Percentiles rank a stretch among this genome's conserved stretches.
These are phyloP conservation scores for Oreochromis niloticus DNA, from an alignment of 2,113 vertebrate genomes.

Conservation along the genomic window DNA sequence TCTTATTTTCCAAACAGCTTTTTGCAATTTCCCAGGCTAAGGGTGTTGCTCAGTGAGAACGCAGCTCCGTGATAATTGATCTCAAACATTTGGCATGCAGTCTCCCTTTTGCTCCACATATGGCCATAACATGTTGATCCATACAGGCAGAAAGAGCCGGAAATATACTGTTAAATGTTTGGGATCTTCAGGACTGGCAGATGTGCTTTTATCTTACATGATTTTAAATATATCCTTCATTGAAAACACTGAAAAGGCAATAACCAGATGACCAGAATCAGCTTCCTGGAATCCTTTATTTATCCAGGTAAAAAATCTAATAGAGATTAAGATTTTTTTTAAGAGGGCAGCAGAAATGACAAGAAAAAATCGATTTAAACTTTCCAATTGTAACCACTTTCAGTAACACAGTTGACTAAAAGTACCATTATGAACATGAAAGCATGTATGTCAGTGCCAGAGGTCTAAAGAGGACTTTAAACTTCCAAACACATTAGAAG, in stretches of 20 bases:
- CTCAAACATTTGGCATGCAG: conserved; percentile 52
- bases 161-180: conserved; percentile 43
- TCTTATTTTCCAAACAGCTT: conserved; percentile 38
- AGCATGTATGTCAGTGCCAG: background rate
- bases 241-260: background rate
- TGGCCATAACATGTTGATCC: conserved; percentile 46
- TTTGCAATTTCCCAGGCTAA: conserved; percentile 35
- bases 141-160: conserved; percentile 19
- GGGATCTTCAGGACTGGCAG: background rate
- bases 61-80: conserved; percentile 49
- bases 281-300: background rate
- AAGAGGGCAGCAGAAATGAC: background rate
- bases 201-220: background rate
- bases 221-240: background rate
- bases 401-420: background rate
- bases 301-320: background rate
- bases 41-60: conserved; percentile 42
- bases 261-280: background rate
- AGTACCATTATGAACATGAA: background rate
- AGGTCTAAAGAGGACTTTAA: background rate
- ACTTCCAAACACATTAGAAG: background rate
- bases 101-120: conserved; percentile 36
- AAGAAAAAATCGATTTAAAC: too few species aligned
- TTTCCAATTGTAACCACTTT: background rate
- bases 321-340: background rate